Conservation (phyloP, 1,140 invertebrate genomes). For the Frieseomelitta varia region DNA sequence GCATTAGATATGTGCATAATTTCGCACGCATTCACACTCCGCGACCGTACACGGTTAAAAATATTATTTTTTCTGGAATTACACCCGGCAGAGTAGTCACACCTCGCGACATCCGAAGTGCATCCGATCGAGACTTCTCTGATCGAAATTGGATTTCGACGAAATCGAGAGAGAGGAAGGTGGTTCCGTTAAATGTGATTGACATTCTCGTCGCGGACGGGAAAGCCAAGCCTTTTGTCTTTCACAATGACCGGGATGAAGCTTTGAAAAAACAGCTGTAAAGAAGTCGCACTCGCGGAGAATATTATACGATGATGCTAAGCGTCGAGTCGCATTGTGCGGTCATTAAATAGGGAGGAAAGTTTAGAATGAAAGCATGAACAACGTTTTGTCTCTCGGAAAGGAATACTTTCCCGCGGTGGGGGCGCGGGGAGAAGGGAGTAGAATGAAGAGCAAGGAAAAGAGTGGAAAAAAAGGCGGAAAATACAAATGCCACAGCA, state of each 20-base stretch:
- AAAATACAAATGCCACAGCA: background rate
- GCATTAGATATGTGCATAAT: constrained; percentile 60
- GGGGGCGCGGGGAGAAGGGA: background rate
- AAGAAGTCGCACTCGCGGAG: background rate
- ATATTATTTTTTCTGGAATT: background rate
- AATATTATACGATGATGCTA: constrained; percentile 20
- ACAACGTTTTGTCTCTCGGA: constrained; percentile 19
- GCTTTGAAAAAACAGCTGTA: constrained; percentile 26
- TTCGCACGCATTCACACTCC: background rate
- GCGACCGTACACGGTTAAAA: too few relatives aligned
- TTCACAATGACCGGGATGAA: background rate
- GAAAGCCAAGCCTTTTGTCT: background rate
- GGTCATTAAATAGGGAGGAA: constrained; percentile 30
- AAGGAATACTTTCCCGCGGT: background rate
- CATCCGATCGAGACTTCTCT: background rate
- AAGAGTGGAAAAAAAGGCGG: background rate
- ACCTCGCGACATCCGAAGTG: background rate
- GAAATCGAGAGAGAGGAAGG: too few relatives aligned
- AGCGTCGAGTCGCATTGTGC: constrained; percentile 8
- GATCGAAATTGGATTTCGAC: background rate
- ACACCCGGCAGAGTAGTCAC: background rate
- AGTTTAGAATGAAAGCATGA: constrained; percentile 9
- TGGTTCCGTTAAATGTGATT: background rate
- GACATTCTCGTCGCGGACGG: background rate
- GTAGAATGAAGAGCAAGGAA: background rate